phyloP scores from a whole-genome alignment of 2,113 vertebrate species.

The Marmota flaviventris region DNA sequence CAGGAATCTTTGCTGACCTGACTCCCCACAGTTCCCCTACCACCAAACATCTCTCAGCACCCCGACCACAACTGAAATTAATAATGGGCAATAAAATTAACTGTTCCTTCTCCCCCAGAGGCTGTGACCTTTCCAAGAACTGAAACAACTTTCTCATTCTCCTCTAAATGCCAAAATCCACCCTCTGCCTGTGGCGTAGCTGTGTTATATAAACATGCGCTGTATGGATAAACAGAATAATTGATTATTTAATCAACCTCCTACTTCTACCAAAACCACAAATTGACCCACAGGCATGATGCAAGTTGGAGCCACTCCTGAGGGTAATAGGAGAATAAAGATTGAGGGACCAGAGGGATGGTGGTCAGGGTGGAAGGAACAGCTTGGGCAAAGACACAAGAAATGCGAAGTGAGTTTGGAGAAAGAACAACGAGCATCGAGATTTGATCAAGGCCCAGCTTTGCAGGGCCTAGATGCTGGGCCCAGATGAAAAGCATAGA shows the following conservation, averaged over 20 bases:
- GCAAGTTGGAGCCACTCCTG: neutral
- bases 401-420: neutral
- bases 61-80: slow-evolving; percentile 11
- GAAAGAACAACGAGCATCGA: neutral
- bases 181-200: neutral
- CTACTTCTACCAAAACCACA: slow-evolving; percentile 2
- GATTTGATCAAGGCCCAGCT: neutral
- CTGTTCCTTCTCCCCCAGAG: neutral
- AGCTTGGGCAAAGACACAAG: neutral
- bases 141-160: neutral
- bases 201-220: neutral
- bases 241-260: neutral
- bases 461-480: neutral
- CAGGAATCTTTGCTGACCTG: neutral
- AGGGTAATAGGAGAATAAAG: neutral
- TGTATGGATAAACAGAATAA: slow-evolving; percentile 31
- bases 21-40: neutral
- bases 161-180: neutral
- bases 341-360: neutral
- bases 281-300: neutral
- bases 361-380: accelerated
- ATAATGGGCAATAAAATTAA: neutral
- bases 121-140: neutral
- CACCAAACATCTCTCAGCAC: neutral
- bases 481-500: accelerated